phyloP scores from a whole-genome alignment of 2,113 vertebrate species.

The Ameiurus melas region DNA sequence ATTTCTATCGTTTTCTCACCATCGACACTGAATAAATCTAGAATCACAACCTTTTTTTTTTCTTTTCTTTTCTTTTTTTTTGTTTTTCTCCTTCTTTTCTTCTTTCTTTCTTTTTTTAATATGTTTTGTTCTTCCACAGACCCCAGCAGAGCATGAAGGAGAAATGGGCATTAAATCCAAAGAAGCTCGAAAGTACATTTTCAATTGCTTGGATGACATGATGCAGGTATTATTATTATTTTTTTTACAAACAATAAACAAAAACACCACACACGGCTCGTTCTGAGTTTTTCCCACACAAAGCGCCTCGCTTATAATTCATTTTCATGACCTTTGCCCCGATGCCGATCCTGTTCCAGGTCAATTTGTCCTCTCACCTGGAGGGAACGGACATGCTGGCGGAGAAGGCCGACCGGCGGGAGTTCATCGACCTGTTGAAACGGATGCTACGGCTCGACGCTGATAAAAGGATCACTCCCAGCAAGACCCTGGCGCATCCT shows the following conservation, averaged over 20 bases:
- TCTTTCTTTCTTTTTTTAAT: too few species aligned
- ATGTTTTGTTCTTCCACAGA: conserved; percentile 66
- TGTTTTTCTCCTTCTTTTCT: too few species aligned
- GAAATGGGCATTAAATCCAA: conserved; percentile 98
- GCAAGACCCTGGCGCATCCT: conserved; percentile 93
- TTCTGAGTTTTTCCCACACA: not conserved
- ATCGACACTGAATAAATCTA: not conserved
- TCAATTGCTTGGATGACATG: conserved; percentile 99
- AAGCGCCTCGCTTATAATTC: too few species aligned
- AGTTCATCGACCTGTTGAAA: conserved; percentile 96
- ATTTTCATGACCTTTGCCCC: not conserved
- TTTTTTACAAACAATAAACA: too few species aligned
- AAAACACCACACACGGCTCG: not conserved
- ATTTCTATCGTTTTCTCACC: not conserved
- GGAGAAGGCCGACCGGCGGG: conserved; percentile 95
- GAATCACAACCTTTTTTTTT: too few species aligned
- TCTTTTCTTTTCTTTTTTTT: not conserved
- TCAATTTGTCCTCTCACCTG: conserved; percentile 95
- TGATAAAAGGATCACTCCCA: conserved; percentile 95
- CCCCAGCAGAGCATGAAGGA: conserved; percentile 92
- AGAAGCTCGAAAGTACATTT: conserved; percentile 97
- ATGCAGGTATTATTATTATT: conserved; percentile 81
- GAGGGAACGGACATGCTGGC: conserved; percentile 98
- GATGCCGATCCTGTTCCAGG: conserved; percentile 68
- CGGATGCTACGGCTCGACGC: conserved; percentile 99